Evolutionary conservation across 2,797 vertebrate species (phyloP).

Genomic region (Phataginus tricuspis): DNA sequence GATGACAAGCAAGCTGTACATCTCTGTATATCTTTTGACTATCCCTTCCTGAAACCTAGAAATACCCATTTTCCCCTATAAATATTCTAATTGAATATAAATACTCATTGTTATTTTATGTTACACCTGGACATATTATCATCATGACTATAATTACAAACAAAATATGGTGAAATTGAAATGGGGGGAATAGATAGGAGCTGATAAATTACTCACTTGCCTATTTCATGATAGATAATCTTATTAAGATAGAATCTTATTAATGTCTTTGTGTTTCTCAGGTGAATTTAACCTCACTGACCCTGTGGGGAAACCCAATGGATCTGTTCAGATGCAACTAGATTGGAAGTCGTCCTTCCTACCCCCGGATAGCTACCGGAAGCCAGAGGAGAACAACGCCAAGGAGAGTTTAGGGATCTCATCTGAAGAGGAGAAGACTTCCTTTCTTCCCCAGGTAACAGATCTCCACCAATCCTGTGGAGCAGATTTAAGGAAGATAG

Average conservation of each 20-base stretch:
- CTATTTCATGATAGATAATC: neutral
- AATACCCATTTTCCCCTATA: neutral
- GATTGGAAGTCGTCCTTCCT: slow-evolving; percentile 90
- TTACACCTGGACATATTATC: neutral
- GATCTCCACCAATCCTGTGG: neutral
- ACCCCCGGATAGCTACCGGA: slow-evolving; percentile 70
- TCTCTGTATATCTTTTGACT: neutral
- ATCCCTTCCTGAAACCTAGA: neutral
- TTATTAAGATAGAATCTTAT: slow-evolving; percentile 1
- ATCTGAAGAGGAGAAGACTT: neutral
- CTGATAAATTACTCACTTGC: neutral
- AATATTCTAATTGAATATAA: neutral
- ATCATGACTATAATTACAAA: slow-evolving; percentile 37
- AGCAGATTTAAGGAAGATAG: neutral
- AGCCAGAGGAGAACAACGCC: neutral
- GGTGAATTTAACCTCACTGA: slow-evolving; percentile 92
- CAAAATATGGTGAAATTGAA: slow-evolving; percentile 20
- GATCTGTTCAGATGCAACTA: slow-evolving; percentile 88
- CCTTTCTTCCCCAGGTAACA: slow-evolving; percentile 47
- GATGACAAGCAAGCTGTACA: slow-evolving; percentile 52
- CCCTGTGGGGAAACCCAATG: slow-evolving; percentile 86
- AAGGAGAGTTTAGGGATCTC: neutral
- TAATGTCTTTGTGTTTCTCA: slow-evolving; percentile 67
- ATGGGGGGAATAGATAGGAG: neutral
- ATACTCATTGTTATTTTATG: neutral